Evolutionary conservation across 2,113 vertebrate genomes (phyloP), one percentile per base, ranked within the genome.

Genomic region (Cynopterus brachyotis): DNA sequence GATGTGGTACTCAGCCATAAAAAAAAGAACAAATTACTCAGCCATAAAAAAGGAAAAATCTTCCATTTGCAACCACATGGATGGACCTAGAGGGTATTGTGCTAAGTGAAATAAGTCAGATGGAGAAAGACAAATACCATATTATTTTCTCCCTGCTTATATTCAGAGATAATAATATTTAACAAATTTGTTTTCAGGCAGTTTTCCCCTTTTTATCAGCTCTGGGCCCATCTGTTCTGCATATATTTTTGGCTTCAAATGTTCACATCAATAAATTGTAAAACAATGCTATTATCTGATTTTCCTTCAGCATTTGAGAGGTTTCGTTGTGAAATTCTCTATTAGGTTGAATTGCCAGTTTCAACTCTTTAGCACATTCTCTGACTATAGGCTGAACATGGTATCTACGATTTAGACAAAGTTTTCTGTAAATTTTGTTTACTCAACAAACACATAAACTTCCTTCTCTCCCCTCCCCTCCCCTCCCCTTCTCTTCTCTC

Each of bases 221-320:
- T 96, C 8, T 53, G 70, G 50, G 2, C 73, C 69, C 94, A 95
- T 96, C 80, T 98, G 95, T 69, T 98, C 92, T 95, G 91, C 81
- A 97, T 95, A 92, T 93, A 97, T 96, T 96, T 91, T 89, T 98
- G 94, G 84, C 86, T 97, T 98, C 92, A 32, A 32, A 75, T 81
- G 82, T 96, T 66, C 15, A 80, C 30, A 96, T 66, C 28, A 90
- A 96, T 96, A 95, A 97, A 91, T 62, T 72, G 78, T 85, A 95
- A 97, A 98, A 94, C 64, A 97, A 93, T 96, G 45, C 45, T 91
- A 10, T 4, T 4, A 0, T 15, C 40, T 97, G 94, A 94, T 42
- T 96, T 78, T 30, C 5, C 47, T 60, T 47, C 22, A 73, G 30
- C 57, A 66, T 0, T 0, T 0, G 20, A 87, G 75, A 86, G 13